Conservation (phyloP, 2,888 invertebrate species). For the Drosophila mimica region DNA sequence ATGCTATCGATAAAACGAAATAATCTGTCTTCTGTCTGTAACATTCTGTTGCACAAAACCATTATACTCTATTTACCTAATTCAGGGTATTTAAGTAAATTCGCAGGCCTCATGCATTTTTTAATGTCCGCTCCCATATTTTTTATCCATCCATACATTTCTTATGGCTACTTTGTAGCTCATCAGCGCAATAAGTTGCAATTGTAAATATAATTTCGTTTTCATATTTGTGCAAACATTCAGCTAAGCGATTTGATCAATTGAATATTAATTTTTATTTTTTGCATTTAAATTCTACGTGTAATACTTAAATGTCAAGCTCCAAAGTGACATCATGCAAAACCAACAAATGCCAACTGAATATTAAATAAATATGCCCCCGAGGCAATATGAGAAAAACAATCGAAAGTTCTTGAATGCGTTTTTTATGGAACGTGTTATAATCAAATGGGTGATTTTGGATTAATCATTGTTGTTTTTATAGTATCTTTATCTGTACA, state of each 20-base stretch:
- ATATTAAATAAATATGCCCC: slow-evolving; percentile 39
- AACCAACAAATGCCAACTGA: slow-evolving; percentile 49
- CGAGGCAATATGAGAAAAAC: neutral
- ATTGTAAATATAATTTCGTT: slow-evolving; percentile 32
- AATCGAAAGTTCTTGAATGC: neutral
- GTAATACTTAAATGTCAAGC: slow-evolving; percentile 23
- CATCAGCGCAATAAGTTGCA: slow-evolving; percentile 45
- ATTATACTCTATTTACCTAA: neutral
- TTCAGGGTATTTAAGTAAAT: neutral
- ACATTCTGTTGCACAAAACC: neutral
- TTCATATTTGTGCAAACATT: slow-evolving; percentile 29
- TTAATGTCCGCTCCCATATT: slow-evolving; percentile 12
- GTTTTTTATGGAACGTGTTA: neutral
- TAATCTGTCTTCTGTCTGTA: neutral
- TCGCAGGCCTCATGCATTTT: slow-evolving; percentile 4
- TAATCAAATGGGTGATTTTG: neutral
- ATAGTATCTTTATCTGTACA: neutral
- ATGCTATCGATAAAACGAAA: neutral
- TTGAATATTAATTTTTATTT: slow-evolving; percentile 66
- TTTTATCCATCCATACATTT: neutral
- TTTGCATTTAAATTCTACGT: slow-evolving; percentile 40
- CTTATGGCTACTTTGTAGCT: slow-evolving; percentile 22
- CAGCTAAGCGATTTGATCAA: slow-evolving; percentile 56
- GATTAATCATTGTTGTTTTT: neutral
- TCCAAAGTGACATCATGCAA: slow-evolving; percentile 44